A percentile compares a stretch with the other conserved stretches of the same genome.
Conservation (phyloP, 2,113 vertebrate genomes). For the Acanthisitta chloris region DNA sequence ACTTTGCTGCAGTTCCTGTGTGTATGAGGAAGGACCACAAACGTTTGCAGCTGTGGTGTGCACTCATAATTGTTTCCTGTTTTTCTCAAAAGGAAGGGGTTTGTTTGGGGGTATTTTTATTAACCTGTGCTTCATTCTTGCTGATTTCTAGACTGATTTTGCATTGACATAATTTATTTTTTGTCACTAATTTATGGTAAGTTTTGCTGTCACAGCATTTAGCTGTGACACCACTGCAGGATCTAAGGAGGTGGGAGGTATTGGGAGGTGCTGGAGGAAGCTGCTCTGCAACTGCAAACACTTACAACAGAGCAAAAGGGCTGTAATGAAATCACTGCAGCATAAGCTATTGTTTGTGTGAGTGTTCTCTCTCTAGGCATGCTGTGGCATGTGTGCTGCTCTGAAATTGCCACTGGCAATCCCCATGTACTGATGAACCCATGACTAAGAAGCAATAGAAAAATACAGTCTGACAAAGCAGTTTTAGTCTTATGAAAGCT, state of each 20-base stretch:
- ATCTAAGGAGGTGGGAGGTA: neutral
- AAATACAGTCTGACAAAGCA: slow-evolving; percentile 20
- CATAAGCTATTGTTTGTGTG: neutral
- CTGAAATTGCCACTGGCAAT: neutral
- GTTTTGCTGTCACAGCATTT: slow-evolving; percentile 37
- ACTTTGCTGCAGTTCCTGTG: neutral
- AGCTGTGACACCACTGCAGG: neutral
- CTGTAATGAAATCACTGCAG: neutral
- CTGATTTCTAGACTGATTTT: neutral
- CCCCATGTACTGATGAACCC: neutral
- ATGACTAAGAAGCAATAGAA: neutral
- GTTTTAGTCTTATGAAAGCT: neutral
- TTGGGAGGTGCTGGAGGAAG: neutral
- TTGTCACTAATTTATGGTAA: neutral
- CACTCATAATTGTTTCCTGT: slow-evolving; percentile 12
- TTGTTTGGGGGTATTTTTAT: neutral
- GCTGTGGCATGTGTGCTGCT: neutral
- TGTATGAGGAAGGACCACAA: neutral
- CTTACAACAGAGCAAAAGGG: neutral
- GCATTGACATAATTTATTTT: fast-evolving
- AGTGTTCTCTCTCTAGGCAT: neutral
- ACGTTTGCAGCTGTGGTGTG: neutral
- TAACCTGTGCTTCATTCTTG: neutral
- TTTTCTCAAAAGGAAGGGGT: neutral
- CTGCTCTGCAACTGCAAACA: neutral